phyloP scores from a whole-genome alignment of 2,113 vertebrate species.

The Mus spicilegus region DNA sequence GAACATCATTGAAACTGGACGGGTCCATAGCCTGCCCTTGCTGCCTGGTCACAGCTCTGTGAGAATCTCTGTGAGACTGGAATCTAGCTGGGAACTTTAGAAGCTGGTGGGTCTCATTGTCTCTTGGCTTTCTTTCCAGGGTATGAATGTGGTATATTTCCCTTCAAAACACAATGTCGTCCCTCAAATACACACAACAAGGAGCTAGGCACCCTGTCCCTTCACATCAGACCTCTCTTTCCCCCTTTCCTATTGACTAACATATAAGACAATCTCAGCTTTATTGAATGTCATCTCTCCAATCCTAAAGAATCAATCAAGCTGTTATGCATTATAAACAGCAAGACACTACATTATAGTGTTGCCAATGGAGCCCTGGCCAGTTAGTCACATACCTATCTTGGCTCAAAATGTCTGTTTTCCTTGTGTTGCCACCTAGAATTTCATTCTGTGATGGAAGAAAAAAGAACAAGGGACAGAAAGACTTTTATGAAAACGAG shows the following conservation, averaged over 20 bases:
- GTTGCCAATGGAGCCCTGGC: background rate
- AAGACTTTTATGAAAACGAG: background rate
- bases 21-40: background rate
- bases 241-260: background rate
- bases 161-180: background rate
- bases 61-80: background rate
- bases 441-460: background rate
- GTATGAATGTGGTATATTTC: background rate
- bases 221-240: constrained; percentile 5
- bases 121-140: background rate
- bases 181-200: background rate
- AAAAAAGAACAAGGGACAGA: background rate
- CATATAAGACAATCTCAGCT: background rate
- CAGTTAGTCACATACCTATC: background rate
- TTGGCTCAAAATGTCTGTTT: constrained; percentile 8
- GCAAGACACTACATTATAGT: background rate
- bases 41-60: background rate
- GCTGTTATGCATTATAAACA: background rate
- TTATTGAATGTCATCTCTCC: background rate
- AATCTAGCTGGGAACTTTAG: background rate
- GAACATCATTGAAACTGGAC: background rate
- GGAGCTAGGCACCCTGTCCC: background rate
- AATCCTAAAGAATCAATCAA: background rate
- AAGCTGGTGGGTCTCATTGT: background rate
- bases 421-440: background rate